Evolutionary conservation across 1,140 invertebrate species (phyloP).

Genomic region (Bombus picipes): DNA sequence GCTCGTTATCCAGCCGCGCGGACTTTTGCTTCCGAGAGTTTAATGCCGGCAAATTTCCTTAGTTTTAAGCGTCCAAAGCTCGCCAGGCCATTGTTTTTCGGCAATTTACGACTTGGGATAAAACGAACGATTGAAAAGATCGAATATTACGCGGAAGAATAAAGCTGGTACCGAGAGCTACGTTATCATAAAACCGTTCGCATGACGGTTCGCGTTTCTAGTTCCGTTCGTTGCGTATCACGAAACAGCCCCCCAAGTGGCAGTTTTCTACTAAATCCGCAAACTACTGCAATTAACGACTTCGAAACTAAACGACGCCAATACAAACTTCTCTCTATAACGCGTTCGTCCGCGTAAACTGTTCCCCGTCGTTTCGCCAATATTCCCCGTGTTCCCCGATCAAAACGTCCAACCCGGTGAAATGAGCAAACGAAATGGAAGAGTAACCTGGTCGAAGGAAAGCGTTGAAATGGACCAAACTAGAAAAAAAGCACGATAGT

Average conservation of each 20-base stretch:
- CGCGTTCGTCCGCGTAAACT: conserved; percentile 15
- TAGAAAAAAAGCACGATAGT: no score
- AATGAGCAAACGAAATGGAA: not conserved
- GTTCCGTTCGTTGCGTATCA: not conserved
- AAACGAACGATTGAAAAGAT: not conserved
- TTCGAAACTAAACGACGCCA: conserved; percentile 14
- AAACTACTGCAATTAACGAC: conserved; percentile 42
- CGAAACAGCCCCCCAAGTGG: not conserved
- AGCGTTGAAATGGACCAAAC: not conserved
- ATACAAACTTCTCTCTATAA: conserved; percentile 13
- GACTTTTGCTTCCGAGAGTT: not conserved
- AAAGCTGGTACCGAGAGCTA: not conserved
- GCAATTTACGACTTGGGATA: not conserved
- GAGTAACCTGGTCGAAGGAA: not conserved
- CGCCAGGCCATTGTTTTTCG: not conserved
- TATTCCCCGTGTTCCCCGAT: not conserved
- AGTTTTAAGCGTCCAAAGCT: not conserved
- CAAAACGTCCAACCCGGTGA: not conserved
- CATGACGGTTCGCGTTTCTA: not conserved
- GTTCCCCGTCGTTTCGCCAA: not conserved
- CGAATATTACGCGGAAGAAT: not conserved
- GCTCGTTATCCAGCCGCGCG: not conserved
- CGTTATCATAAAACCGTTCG: not conserved
- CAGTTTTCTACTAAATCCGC: conserved; percentile 27
- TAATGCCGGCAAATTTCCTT: not conserved